Conservation (phyloP, 2,888 invertebrate genomes). For the Trimorus sp. region DNA sequence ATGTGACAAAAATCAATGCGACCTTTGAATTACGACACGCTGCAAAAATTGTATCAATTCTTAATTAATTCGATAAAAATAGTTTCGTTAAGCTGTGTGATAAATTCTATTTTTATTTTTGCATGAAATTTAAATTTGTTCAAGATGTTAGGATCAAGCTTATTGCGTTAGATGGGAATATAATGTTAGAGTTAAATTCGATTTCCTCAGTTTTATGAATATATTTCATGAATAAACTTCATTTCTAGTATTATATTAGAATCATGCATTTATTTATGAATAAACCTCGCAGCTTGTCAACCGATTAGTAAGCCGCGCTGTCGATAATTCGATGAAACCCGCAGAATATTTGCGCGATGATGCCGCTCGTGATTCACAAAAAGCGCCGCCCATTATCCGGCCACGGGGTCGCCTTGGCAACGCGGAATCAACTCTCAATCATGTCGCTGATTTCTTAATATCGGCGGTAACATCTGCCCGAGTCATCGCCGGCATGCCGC, state of each 20-base stretch:
- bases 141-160: too few relatives aligned
- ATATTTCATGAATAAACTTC: too few relatives aligned
- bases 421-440: background rate
- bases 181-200: too few relatives aligned
- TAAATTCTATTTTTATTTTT: too few relatives aligned
- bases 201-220: slow-evolving; percentile 2
- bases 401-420: slow-evolving; percentile 3
- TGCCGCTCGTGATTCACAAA: slow-evolving; percentile 8
- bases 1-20: slow-evolving; percentile 48
- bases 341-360: slow-evolving; percentile 8
- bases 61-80: slow-evolving; percentile 7
- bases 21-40: slow-evolving; percentile 9
- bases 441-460: slow-evolving; percentile 18
- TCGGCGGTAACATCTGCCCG: slow-evolving; percentile 6
- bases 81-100: background rate
- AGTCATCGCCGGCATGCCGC: slow-evolving; percentile 20
- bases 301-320: slow-evolving; percentile 24
- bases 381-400: slow-evolving; percentile 1
- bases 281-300: slow-evolving; percentile 36
- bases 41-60: background rate
- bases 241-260: too few relatives aligned
- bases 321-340: slow-evolving; percentile 32
- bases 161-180: too few relatives aligned
- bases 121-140: too few relatives aligned
- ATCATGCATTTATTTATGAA: slow-evolving; percentile 44